Evolutionary conservation across 1,140 invertebrate genomes (phyloP).

Genomic region (Drosophila pseudoobscura): DNA sequence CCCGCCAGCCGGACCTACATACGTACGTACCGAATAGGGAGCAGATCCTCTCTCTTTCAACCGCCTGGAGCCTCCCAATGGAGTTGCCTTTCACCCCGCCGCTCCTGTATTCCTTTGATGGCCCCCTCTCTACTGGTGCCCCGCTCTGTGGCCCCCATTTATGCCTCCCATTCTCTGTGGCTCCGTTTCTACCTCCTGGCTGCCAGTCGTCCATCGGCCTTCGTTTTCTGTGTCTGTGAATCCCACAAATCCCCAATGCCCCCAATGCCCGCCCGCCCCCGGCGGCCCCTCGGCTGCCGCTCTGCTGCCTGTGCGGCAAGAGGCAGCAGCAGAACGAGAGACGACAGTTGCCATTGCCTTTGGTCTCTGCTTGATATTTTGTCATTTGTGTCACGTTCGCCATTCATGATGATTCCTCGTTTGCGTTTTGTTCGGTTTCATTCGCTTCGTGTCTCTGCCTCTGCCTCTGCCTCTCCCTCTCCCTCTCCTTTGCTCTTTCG

Average conservation of each 20-base stretch:
- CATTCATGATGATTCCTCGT: conserved; percentile 77
- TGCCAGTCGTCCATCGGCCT: conserved; percentile 37
- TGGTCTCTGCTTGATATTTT: conserved; percentile 72
- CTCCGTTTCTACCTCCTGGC: conserved; percentile 1
- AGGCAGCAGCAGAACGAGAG: conserved; percentile 16
- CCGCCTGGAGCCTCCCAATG: conserved; percentile 4
- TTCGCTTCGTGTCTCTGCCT: conserved; percentile 29
- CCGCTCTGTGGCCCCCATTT: no score
- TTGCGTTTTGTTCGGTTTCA: conserved; percentile 34
- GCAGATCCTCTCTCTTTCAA: not conserved
- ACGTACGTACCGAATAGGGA: no score
- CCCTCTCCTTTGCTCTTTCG: not conserved
- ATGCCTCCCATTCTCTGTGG: conserved; percentile 1
- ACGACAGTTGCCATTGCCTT: conserved; percentile 59
- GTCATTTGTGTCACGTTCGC: conserved; percentile 80
- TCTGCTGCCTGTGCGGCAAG: conserved; percentile 12
- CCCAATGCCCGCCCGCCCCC: conserved; percentile 4
- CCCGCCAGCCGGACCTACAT: conserved; percentile 3
- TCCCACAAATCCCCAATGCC: conserved; percentile 49
- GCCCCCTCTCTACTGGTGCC: no score
- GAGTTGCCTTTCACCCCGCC: no score
- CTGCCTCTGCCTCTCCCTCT: conserved; percentile 11
- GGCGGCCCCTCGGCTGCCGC: no score
- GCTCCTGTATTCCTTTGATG: no score
- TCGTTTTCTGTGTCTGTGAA: conserved; percentile 49